A percentile compares a stretch with the other conserved stretches of the same genome.
phyloP scores from a whole-genome alignment of 2,113 vertebrate species.

The Clarias macrocephalus region DNA sequence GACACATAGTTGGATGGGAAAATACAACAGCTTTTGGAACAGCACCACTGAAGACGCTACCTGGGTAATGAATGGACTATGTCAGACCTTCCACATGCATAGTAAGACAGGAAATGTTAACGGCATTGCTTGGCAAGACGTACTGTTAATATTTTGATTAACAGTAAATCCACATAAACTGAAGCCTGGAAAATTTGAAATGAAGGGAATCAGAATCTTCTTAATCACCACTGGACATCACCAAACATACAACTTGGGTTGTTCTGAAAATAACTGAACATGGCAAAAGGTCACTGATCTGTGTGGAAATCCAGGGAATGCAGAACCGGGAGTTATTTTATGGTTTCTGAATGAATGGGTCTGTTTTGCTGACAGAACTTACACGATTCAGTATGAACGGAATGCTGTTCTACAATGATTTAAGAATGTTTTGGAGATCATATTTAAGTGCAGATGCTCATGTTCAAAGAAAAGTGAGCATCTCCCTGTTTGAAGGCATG shows the following conservation, averaged over 20 bases:
- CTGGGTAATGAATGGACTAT: neutral
- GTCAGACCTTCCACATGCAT: neutral
- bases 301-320: neutral
- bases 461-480: constrained; percentile 10
- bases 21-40: neutral
- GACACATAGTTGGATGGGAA: neutral
- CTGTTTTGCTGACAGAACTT: neutral
- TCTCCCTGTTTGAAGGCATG: constrained; percentile 14
- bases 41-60: neutral
- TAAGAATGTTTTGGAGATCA: neutral
- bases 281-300: neutral
- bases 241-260: neutral
- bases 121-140: neutral
- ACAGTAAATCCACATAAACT: neutral
- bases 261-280: neutral
- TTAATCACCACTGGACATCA: neutral
- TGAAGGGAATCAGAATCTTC: neutral
- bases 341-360: neutral
- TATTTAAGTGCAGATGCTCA: neutral
- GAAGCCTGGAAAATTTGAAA: neutral
- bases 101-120: neutral
- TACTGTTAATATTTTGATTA: neutral
- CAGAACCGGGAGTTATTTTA: neutral
- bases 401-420: neutral
- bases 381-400: neutral